phyloP scores from a whole-genome alignment of 2,797 vertebrate genomes.

The Semotilus atromaculatus region DNA sequence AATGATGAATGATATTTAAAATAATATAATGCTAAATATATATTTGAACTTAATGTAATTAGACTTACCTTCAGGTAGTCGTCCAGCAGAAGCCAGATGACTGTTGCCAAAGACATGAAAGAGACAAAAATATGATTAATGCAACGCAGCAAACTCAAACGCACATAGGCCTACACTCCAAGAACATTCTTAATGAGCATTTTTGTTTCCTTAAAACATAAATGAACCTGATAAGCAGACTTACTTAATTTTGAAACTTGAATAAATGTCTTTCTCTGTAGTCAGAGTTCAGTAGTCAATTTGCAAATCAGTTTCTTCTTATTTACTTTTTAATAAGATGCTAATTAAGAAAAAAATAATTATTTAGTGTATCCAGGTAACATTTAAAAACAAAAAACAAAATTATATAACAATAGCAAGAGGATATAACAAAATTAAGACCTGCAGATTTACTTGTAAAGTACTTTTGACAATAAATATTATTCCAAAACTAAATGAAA shows the following conservation, averaged over 20 bases:
- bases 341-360: not conserved
- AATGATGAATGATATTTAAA: not conserved
- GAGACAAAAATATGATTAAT: slow-evolving; percentile 39
- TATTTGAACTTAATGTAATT: slow-evolving; percentile 16
- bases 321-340: not conserved
- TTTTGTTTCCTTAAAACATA: not conserved
- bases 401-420: not conserved
- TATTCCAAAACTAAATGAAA: not conserved
- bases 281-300: not conserved
- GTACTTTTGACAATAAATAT: not conserved
- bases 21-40: not conserved
- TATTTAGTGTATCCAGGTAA: not conserved
- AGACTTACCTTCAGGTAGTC: slow-evolving; percentile 85
- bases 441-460: not conserved
- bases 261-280: not conserved
- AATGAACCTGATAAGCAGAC: not conserved
- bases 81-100: slow-evolving; percentile 78
- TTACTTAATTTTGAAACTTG: not conserved
- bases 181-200: not conserved
- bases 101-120: slow-evolving; percentile 71
- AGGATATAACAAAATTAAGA: not conserved
- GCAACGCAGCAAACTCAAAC: not conserved
- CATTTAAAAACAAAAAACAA: not conserved
- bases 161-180: not conserved
- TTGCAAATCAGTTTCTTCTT: not conserved